A percentile compares a stretch with the other conserved stretches of the same genome.
Conservation (phyloP, 1,140 invertebrate genomes). For the Drosophila sp. region DNA sequence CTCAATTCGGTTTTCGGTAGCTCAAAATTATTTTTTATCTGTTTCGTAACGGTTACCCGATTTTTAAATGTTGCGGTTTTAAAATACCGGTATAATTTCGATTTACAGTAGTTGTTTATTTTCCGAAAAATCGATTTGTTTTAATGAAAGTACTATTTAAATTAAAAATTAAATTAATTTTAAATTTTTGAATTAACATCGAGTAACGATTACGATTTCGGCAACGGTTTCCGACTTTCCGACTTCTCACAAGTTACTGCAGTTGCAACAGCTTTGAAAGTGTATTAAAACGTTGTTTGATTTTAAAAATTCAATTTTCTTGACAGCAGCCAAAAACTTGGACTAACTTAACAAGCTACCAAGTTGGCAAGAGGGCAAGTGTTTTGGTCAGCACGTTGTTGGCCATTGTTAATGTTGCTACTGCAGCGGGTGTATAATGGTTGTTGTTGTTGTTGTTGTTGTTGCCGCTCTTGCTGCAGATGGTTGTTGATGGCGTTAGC, state of each 20-base stretch:
- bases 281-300: slow-evolving; percentile 5
- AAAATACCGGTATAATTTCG: too few species aligned
- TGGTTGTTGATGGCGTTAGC: slow-evolving; percentile 18
- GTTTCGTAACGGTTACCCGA: too few species aligned
- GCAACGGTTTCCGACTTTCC: too few species aligned
- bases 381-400: slow-evolving; percentile 44
- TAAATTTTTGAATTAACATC: too few species aligned
- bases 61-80: too few species aligned
- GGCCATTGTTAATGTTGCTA: slow-evolving; percentile 28
- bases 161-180: too few species aligned
- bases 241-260: not conserved
- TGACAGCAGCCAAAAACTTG: slow-evolving; percentile 21
- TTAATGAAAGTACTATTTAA: too few species aligned
- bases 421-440: not conserved
- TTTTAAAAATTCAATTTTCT: not conserved
- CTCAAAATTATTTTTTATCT: too few species aligned
- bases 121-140: too few species aligned
- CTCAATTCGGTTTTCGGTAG: too few species aligned
- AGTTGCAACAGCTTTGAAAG: not conserved
- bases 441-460: not conserved
- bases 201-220: too few species aligned
- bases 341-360: slow-evolving; percentile 13
- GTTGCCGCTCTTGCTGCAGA: not conserved
- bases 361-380: slow-evolving; percentile 62
- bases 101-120: too few species aligned